Percentiles rank a stretch among this genome's conserved stretches.
Conservation (phyloP, 2,113 vertebrate genomes). For the Ophiodon elongatus region DNA sequence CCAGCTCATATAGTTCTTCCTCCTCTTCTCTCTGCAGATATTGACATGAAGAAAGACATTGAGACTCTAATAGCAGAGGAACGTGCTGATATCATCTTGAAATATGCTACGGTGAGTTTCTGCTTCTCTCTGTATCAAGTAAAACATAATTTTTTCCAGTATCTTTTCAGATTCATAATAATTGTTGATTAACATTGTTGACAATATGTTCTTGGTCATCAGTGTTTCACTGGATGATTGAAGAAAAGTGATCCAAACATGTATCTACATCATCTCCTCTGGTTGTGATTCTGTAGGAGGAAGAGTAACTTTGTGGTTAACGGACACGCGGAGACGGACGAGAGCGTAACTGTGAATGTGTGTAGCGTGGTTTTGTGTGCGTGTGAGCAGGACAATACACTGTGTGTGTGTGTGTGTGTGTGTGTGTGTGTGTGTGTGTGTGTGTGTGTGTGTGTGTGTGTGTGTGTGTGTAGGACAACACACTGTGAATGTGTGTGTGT, state of each 20-base stretch:
- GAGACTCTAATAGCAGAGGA: constrained; percentile 91
- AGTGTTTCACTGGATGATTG: background rate
- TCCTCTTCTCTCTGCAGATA: constrained; percentile 78
- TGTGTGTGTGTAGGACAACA: too few relatives aligned
- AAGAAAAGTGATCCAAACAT: background rate
- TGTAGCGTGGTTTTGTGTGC: constrained; percentile 19
- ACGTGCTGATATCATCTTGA: constrained; percentile 90
- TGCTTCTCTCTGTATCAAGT: too few relatives aligned
- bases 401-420: background rate
- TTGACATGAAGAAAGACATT: constrained; percentile 96
- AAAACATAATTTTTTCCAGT: too few relatives aligned
- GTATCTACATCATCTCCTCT: background rate
- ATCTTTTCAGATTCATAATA: too few relatives aligned
- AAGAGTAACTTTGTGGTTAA: too few relatives aligned
- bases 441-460: too few relatives aligned
- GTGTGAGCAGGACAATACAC: constrained; percentile 1
- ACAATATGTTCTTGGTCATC: too few relatives aligned
- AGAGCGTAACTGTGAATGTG: background rate
- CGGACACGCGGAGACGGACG: constrained; percentile 12
- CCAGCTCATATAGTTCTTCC: background rate
- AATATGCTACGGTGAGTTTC: constrained; percentile 92
- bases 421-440: constrained; percentile 20
- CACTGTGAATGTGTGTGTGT: too few relatives aligned
- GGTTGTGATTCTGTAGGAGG: constrained; percentile 37
- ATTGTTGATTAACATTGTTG: too few relatives aligned